phyloP scores from a whole-genome alignment of 1,140 invertebrate genomes.

The Drosophila melanica region DNA sequence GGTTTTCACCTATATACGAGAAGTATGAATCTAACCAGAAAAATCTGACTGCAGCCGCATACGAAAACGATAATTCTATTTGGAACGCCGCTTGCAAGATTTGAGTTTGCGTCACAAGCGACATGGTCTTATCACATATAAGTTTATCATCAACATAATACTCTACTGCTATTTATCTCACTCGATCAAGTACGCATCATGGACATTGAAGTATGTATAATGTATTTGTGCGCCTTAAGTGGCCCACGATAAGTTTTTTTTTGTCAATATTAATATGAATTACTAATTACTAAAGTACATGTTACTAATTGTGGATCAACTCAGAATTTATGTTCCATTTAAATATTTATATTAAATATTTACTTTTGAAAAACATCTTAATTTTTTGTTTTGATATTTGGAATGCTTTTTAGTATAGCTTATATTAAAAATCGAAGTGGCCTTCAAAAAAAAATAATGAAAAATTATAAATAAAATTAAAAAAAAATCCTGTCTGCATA shows the following conservation, averaged over 20 bases:
- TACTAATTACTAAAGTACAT: neutral
- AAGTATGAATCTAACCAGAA: slow-evolving; percentile 5
- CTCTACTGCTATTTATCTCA: slow-evolving; percentile 28
- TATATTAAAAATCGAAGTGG: no score
- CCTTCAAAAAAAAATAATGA: no score
- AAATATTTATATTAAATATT: no score
- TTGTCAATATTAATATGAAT: no score
- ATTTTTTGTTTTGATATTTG: no score
- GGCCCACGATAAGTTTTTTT: slow-evolving; percentile 11
- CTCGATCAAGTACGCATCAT: slow-evolving; percentile 21
- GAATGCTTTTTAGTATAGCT: no score
- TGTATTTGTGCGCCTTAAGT: slow-evolving; percentile 1
- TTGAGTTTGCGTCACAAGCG: slow-evolving; percentile 36
- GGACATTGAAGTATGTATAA: slow-evolving; percentile 6
- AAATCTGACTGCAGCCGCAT: slow-evolving; percentile 20
- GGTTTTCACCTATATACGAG: no score
- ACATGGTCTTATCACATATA: slow-evolving; percentile 24
- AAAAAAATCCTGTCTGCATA: neutral
- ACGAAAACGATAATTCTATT: slow-evolving; percentile 28
- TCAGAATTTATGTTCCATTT: no score
- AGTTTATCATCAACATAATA: slow-evolving; percentile 25
- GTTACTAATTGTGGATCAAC: neutral
- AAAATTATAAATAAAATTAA: no score
- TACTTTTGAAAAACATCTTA: no score
- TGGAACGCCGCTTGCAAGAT: neutral